Conservation (phyloP, 2,113 vertebrate species). For the Excalfactoria chinensis region DNA sequence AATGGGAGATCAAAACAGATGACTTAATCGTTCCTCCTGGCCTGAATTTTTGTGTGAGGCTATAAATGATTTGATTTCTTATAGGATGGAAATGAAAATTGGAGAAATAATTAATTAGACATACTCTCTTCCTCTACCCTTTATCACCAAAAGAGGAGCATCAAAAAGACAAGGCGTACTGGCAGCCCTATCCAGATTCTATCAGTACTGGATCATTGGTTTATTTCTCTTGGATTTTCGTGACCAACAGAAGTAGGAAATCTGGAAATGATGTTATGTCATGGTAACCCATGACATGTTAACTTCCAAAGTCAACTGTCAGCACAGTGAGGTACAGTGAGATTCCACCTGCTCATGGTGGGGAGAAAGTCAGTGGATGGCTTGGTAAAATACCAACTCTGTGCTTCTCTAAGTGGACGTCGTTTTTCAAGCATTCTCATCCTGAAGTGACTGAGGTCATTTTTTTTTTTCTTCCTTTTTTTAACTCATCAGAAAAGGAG, state of each 20-base stretch:
- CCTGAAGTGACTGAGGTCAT: neutral
- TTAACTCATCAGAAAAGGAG: neutral
- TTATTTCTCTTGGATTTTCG: constrained; percentile 6
- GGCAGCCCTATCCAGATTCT: neutral
- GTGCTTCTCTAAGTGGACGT: neutral
- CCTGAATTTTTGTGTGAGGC: neutral
- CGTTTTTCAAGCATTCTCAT: neutral
- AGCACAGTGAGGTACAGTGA: neutral
- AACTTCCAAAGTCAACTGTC: neutral
- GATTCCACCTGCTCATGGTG: neutral
- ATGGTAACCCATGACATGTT: too few species aligned
- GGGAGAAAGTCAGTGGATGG: neutral
- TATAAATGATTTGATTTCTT: neutral
- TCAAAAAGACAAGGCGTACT: neutral
- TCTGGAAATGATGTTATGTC: neutral
- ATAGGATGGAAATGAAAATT: neutral
- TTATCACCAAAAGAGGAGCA: neutral
- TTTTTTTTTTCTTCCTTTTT: neutral
- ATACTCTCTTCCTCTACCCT: neutral
- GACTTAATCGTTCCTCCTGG: neutral
- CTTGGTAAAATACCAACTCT: neutral
- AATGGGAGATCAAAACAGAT: neutral
- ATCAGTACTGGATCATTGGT: neutral
- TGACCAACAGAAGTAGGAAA: neutral
- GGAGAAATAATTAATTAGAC: neutral